Base-by-base conservation (phyloP, 1,140 invertebrate species). In the Apis mellifera region DNA sequence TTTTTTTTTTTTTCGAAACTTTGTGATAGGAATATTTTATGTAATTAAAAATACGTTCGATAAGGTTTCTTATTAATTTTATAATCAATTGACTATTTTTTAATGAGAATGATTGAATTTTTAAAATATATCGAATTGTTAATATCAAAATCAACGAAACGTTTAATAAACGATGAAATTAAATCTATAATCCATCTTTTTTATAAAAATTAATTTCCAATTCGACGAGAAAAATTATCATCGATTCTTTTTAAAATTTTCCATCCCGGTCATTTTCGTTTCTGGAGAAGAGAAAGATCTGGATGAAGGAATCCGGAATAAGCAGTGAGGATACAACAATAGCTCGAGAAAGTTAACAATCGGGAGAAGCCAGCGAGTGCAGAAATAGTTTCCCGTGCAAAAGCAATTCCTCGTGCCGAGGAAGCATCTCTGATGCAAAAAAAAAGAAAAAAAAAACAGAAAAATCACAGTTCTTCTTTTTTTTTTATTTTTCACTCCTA, bases 341-440 rank as follows among this genome's bases (percentile, higher is more conserved):
- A 65, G 15, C 23, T 21, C 8, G n/a, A 59, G 23, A 11, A 48
- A 48, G 62, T 60, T 76, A 82, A 76, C 72, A 82, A 76, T 76
- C 42, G 48, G n/a, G 13, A 21, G 50, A 57, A 42, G 9, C 8
- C 59, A 19, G 21, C 32, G n/a, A 11, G 54, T 21, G 19, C 48
- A 48, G 50, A 68, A 82, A 82, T 68, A 69, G 79, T 76, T 81
- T 52, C 55, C 13, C 59, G 26, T 66, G 52, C 48, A 76, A 76
- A 82, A 52, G 79, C 54, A 64, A 82, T 82, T 50, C 19, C 54
- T 42, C 59, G 32, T 19, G 23, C 32, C 23, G 55, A 69, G 21
- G 64, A 54, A 54, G 26, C 13, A 12, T 17, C 9, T 7, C 9
- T 7, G 13, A 5, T 12, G n/a, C 9, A 57, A 50, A 59, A 69